Percentiles rank a stretch among this genome's conserved stretches.
phyloP scores from a whole-genome alignment of 2,113 vertebrate genomes.

The Phalacrocorax aristotelis region DNA sequence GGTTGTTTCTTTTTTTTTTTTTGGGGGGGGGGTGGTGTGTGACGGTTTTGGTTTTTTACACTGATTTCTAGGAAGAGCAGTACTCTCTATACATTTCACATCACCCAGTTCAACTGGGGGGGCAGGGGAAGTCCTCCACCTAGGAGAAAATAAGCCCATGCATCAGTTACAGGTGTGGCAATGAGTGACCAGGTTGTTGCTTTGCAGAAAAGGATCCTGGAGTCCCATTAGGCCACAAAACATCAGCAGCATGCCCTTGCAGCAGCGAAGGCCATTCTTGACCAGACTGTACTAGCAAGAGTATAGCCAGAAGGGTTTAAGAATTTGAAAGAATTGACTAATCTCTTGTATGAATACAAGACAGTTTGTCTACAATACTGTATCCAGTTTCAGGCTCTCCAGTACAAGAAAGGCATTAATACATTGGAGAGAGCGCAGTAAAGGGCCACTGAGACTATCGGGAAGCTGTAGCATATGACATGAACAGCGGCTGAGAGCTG shows the following conservation, averaged over 20 bases:
- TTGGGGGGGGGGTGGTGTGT: not conserved
- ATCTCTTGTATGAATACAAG: not conserved
- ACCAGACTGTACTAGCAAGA: not conserved
- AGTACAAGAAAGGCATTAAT: not conserved
- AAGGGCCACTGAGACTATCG: not conserved
- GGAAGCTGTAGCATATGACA: not conserved
- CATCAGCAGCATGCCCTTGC: not conserved
- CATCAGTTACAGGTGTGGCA: not conserved
- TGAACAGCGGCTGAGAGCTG: not conserved
- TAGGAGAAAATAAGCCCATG: not conserved
- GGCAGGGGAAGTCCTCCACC: not conserved
- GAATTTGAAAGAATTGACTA: not conserved
- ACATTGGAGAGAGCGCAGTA: not conserved
- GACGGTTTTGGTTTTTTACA: not conserved
- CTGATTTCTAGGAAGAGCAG: not conserved
- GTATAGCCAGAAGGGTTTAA: accelerated
- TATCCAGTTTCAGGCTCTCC: not conserved
- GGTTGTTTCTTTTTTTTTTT: no score
- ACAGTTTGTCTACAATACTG: not conserved
- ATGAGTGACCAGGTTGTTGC: not conserved
- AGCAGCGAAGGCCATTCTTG: not conserved
- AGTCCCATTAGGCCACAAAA: not conserved
- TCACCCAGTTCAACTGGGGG: not conserved
- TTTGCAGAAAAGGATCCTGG: not conserved
- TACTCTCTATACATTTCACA: not conserved